Evolutionary conservation across 2,797 vertebrate genomes (phyloP), one percentile per base, ranked within the genome.

Genomic region (Galagoides demidoff): DNA sequence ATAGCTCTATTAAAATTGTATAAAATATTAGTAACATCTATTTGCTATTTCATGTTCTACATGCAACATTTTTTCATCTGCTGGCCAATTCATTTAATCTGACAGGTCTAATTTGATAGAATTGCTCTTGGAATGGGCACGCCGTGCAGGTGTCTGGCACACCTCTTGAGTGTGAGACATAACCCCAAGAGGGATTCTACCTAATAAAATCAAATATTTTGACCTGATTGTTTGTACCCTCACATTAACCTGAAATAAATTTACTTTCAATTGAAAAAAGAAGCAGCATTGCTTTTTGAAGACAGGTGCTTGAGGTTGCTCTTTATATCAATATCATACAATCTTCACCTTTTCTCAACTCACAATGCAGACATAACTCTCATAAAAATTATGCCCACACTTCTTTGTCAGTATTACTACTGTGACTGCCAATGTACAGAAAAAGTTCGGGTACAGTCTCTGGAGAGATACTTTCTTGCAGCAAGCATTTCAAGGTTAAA

Each of bases 21-120:
- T 57, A 83, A 90, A 9, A 29, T 82, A 45, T 31, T 63, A n/a
- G 29, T 89, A 25, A 87, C 91, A 86, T 91, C 71, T 88, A 95
- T 90, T 77, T 91, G 73, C 68, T 49, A 71, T 22, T 66, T 89
- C 16, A 59, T 57, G 13, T 66, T 82, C 85, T 23, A 1, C 79
- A 20, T 71, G 25, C 43, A 86, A 77, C n/a, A 52, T 57, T 10
- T 49, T 29, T 79, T 84, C 13, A 66, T 79, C 76, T 91, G 31
- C 59, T 64, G 66, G 49, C 39, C 66, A 79, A 79, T 90, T 78
- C 55, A 89, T 82, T 92, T 84, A 89, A 34, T 59, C 68, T 78
- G 68, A 94, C 85, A 96, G 79, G 25, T 89, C 25, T 93, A 86
- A 86, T 94, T 93, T 89, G 86, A 39, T 12, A 71, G 70, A 89